Conservation (phyloP, 2,888 invertebrate genomes). For the Campoletis raptor region DNA sequence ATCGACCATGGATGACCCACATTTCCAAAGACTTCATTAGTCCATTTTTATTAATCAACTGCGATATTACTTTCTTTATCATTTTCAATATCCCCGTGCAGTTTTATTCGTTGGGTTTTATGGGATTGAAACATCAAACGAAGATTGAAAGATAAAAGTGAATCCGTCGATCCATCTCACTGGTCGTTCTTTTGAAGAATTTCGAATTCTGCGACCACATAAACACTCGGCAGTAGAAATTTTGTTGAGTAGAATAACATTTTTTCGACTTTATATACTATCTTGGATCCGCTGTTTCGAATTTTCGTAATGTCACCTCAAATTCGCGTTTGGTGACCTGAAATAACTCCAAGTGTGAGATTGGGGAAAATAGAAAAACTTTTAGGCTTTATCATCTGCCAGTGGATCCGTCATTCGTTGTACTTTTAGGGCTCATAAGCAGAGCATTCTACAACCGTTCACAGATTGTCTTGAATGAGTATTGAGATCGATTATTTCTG, state of each 20-base stretch:
- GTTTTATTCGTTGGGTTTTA: neutral
- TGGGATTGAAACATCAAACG: neutral
- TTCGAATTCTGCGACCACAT: neutral
- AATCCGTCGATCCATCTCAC: neutral
- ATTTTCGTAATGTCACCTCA: neutral
- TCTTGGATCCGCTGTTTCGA: neutral
- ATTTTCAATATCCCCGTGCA: neutral
- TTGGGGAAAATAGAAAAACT: no score
- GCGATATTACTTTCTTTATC: neutral
- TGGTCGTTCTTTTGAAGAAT: neutral
- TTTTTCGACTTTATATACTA: neutral
- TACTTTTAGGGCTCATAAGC: no score
- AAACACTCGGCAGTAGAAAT: neutral
- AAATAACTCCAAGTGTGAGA: no score
- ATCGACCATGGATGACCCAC: neutral
- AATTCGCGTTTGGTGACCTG: no score
- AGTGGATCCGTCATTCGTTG: no score
- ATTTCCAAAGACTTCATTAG: neutral
- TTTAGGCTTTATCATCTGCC: no score
- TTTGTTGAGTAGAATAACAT: neutral
- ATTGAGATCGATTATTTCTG: no score
- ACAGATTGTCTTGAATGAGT: no score
- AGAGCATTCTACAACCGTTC: no score
- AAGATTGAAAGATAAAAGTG: neutral
- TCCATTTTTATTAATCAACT: neutral